These are phyloP conservation scores for Sarcophilus harrisii DNA, from an alignment of 2,797 vertebrate genomes.

Conservation along the genomic window DNA sequence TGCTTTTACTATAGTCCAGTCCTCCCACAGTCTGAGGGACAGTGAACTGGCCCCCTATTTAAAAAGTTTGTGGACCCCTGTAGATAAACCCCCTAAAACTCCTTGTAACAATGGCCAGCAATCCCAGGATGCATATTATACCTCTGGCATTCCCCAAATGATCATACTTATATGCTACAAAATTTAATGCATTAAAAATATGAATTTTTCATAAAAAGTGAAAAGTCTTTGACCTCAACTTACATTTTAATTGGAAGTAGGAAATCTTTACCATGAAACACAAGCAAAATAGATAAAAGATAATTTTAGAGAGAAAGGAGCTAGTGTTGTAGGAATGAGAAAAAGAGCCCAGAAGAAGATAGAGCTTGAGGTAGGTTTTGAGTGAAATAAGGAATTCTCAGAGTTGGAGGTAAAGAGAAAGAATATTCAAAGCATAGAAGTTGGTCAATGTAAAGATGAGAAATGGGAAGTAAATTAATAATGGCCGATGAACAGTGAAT, in stretches of 20 bases:
- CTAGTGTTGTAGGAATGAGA: not conserved
- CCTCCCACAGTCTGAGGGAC: no score
- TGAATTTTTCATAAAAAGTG: not conserved
- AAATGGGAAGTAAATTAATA: not conserved
- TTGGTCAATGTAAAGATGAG: not conserved
- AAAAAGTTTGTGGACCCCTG: no score
- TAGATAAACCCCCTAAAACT: not conserved
- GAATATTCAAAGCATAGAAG: not conserved
- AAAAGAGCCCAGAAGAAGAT: rapidly evolving
- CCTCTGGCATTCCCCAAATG: not conserved
- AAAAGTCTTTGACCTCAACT: not conserved
- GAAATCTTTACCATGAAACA: not conserved
- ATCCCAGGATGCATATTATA: not conserved
- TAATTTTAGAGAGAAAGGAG: not conserved
- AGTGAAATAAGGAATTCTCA: not conserved
- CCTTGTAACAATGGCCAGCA: not conserved
- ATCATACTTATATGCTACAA: not conserved
- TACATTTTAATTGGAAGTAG: not conserved
- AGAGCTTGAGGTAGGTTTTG: not conserved
- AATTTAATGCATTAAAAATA: not conserved
- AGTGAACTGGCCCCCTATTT: no score
- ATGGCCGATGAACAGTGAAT: not conserved
- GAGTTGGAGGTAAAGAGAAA: not conserved
- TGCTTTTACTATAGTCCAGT: no score
- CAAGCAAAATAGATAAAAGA: not conserved